Conservation (phyloP, 1,140 invertebrate species). For the Eupeodes corollae region DNA sequence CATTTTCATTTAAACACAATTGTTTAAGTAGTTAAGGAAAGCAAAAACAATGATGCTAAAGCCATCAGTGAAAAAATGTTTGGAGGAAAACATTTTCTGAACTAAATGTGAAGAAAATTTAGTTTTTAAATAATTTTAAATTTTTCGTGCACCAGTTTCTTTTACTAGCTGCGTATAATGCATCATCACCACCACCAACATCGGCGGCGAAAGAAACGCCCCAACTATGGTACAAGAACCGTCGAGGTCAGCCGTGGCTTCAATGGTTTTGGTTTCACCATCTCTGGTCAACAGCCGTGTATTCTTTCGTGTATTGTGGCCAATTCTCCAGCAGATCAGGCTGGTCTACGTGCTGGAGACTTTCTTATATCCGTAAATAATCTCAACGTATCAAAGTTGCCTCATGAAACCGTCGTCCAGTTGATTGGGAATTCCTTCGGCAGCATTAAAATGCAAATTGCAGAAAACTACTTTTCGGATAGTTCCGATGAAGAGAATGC, state of each 20-base stretch:
- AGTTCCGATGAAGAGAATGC: conserved; percentile 42
- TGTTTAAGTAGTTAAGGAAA: too few relatives aligned
- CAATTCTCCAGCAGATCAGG: conserved; percentile 71
- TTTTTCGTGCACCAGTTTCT: too few relatives aligned
- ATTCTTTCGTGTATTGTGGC: conserved; percentile 77
- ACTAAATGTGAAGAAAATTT: too few relatives aligned
- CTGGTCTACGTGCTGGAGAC: conserved; percentile 80
- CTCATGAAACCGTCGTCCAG: conserved; percentile 85
- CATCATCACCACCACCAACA: conserved; percentile 13
- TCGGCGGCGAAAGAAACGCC: conserved; percentile 37
- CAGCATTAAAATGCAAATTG: conserved; percentile 66
- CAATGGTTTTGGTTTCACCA: conserved; percentile 84
- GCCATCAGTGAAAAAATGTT: too few relatives aligned
- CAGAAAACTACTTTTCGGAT: conserved; percentile 79
- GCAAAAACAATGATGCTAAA: too few relatives aligned
- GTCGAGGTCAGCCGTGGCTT: conserved; percentile 74
- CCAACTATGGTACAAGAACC: conserved; percentile 52
- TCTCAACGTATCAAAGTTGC: conserved; percentile 72
- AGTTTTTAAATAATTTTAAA: too few relatives aligned
- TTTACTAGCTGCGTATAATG: not conserved
- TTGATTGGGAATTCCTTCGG: conserved; percentile 78
- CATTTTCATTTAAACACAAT: too few relatives aligned
- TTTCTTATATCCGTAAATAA: conserved; percentile 86
- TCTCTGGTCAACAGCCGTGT: conserved; percentile 86
- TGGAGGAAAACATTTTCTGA: too few relatives aligned